Conservation (phyloP, 2,888 invertebrate genomes). For the Saturnia pavonia region DNA sequence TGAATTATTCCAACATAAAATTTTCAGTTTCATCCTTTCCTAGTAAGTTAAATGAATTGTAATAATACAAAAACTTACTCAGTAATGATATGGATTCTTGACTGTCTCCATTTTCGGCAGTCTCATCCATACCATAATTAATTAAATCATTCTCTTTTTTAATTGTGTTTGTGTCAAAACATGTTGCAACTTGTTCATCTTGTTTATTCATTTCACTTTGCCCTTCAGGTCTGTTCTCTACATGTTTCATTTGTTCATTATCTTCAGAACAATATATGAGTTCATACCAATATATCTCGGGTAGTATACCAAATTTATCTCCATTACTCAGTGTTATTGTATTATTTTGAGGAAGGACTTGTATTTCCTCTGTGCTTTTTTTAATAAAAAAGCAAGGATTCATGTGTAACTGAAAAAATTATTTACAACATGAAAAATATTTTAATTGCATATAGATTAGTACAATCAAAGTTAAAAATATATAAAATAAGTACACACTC, state of each 20-base stretch:
- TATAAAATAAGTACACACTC: too few species aligned
- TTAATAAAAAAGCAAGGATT: constrained; percentile 79
- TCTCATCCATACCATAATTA: constrained; percentile 32
- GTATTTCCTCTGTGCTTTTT: constrained; percentile 44
- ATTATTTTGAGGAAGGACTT: constrained; percentile 58
- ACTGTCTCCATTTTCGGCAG: constrained; percentile 21
- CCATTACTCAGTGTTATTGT: constrained; percentile 59
- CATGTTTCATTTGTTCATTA: constrained; percentile 17
- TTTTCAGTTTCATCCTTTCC: too few species aligned
- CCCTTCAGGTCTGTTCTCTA: constrained; percentile 8
- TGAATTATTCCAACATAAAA: too few species aligned
- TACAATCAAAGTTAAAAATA: too few species aligned
- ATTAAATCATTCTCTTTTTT: constrained; percentile 15
- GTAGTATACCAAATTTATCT: constrained; percentile 79
- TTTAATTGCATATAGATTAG: too few species aligned
- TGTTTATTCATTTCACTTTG: background rate
- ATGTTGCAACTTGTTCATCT: constrained; percentile 15
- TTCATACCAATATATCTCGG: constrained; percentile 75
- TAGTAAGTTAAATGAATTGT: background rate
- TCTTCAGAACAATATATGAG: constrained; percentile 44
- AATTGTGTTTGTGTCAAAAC: background rate
- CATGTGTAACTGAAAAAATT: constrained; percentile 64
- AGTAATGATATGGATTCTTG: constrained; percentile 47
- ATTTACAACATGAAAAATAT: background rate
- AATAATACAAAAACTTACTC: constrained; percentile 39